A percentile compares a stretch with the other conserved stretches of the same genome.
These are phyloP conservation scores for Pogonus chalceus DNA, from an alignment of 1,140 invertebrate genomes.

Conservation along the genomic window DNA sequence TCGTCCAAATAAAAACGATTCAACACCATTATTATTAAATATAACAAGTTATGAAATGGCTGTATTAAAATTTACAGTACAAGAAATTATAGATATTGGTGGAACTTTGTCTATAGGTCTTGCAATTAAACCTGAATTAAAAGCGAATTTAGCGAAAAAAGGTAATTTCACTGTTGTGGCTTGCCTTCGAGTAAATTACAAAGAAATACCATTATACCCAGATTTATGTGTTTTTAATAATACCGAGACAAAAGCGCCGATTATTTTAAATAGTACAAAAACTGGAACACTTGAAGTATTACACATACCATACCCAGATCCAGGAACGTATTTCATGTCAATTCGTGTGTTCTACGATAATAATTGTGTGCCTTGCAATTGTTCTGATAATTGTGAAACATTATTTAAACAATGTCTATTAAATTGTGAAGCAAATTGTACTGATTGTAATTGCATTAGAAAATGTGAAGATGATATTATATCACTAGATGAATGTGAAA, in stretches of 20 bases:
- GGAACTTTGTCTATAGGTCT: conserved; percentile 55
- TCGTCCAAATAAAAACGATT: conserved; percentile 41
- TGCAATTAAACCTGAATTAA: conserved; percentile 45
- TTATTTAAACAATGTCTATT: conserved; percentile 19
- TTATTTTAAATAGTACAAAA: conserved; percentile 45
- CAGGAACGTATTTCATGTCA: conserved; percentile 64
- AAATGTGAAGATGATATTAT: conserved; percentile 31
- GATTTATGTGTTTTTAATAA: conserved; percentile 45
- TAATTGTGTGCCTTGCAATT: conserved; percentile 34
- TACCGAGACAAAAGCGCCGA: conserved; percentile 37
- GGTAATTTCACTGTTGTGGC: conserved; percentile 43
- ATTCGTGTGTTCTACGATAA: conserved; percentile 53
- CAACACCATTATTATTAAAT: conserved; percentile 47
- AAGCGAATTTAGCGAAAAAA: conserved; percentile 37
- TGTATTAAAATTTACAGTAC: conserved; percentile 52
- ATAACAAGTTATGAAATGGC: conserved; percentile 47
- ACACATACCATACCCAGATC: conserved; percentile 67
- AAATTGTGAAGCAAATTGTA: conserved; percentile 25
- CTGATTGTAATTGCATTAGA: conserved; percentile 22
- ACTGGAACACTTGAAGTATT: conserved; percentile 46
- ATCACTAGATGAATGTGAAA: conserved; percentile 26
- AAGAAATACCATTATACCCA: conserved; percentile 43
- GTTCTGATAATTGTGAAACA: conserved; percentile 25
- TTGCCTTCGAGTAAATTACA: conserved; percentile 45
- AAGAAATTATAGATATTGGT: conserved; percentile 56